Base-by-base conservation (phyloP, 2,888 invertebrate species). In the Macrophya alboannulata region DNA sequence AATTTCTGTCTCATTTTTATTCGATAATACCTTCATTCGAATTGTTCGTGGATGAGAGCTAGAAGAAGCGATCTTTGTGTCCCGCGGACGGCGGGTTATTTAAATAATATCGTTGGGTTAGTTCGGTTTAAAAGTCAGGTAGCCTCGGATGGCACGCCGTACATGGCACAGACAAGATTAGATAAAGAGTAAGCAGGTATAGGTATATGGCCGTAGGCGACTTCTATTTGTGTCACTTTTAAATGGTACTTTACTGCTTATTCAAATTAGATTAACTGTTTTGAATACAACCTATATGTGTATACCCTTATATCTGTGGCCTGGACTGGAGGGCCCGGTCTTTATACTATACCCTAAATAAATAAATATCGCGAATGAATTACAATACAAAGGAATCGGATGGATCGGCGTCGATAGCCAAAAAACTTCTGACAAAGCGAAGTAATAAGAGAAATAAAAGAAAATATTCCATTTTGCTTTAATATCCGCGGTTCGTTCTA, bases 201-300 rank as follows among this genome's bases (percentile, higher is more conserved):
- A 71, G 37, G 31, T 10, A 31, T 37, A 76, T 40, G 76, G 55
- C 81, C 43, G 62, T 17, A 81, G 62, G 59, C 85, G 55, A 87
- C 87, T 88, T 88, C 88, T 88, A 89, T 88, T 89, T 89, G 90
- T 88, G 90, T 91, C 91, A 88, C 89, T 88, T 88, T 89, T 89
- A 89, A 91, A 90, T 90, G 89, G 89, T 90, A 89, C 90, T 91
- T 92, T 91, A 91, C 92, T 91, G 90, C 90, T 91, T 92, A 92
- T 92, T 92, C 91, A 92, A 92, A 92, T 92, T 90, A 90, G 90
- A 90, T 89, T 89, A 88, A 89, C 91, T 90, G 89, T 87, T 92
- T 92, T 92, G 92, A 92, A 91, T 85, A 79, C 84, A 84, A 62
- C 86, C 79, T 81, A 62, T n/a, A n/a, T n/a, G n/a, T 59, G 51